phyloP scores from a whole-genome alignment of 2,888 invertebrate genomes.

The Caenorhabditis sp. region DNA sequence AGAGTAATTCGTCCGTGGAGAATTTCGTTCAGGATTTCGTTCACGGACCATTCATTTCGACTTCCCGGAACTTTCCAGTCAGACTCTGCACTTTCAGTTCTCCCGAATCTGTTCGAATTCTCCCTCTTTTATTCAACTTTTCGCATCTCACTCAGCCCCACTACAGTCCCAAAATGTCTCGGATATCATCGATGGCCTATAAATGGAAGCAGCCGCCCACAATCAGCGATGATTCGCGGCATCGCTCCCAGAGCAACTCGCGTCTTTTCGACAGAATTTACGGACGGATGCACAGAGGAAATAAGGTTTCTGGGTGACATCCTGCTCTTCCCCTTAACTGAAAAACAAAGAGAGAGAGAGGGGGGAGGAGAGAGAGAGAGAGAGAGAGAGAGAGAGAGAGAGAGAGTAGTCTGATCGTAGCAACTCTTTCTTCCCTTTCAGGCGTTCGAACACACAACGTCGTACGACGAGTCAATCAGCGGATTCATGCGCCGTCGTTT shows the following conservation, averaged over 20 bases:
- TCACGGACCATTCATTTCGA: slow-evolving; percentile 37
- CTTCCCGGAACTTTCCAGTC: background rate
- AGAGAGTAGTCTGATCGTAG: background rate
- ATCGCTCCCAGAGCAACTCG: slow-evolving; percentile 67
- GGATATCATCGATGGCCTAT: slow-evolving; percentile 78
- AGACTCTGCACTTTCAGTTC: background rate
- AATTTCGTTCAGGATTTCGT: slow-evolving; percentile 18
- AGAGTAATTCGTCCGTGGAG: slow-evolving; percentile 16
- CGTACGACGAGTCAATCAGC: slow-evolving; percentile 93
- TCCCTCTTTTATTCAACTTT: background rate
- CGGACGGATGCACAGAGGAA: slow-evolving; percentile 53
- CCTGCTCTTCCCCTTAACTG: background rate
- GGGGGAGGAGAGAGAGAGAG: background rate
- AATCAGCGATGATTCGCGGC: slow-evolving; percentile 61
- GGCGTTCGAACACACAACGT: slow-evolving; percentile 95
- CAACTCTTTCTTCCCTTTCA: slow-evolving; percentile 81
- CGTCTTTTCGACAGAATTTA: slow-evolving; percentile 67
- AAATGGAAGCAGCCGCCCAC: slow-evolving; percentile 64
- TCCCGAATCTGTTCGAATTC: background rate
- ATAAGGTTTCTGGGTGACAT: slow-evolving; percentile 47
- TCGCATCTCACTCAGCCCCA: slow-evolving; percentile 1
- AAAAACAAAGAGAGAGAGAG: background rate
- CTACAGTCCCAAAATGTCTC: slow-evolving; percentile 69
- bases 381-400: slow-evolving; percentile 4
- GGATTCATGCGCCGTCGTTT: slow-evolving; percentile 95